phyloP scores from a whole-genome alignment of 2,113 vertebrate species.

The Cathartes aura region DNA sequence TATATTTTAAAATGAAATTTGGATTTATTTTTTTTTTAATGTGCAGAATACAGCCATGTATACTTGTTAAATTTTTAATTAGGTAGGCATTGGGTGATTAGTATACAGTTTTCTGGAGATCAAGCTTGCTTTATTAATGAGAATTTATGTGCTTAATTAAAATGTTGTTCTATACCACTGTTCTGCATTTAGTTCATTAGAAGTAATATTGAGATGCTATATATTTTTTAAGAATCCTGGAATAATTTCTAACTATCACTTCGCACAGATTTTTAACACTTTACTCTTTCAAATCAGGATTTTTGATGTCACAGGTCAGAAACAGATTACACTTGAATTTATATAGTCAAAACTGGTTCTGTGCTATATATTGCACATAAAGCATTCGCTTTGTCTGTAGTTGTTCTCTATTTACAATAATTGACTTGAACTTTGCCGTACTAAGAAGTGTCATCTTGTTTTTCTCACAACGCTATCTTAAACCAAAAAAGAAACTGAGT shows the following conservation, averaged over 20 bases:
- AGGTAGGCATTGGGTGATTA: background rate
- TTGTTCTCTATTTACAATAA: background rate
- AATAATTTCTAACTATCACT: background rate
- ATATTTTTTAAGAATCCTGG: background rate
- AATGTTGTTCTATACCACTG: background rate
- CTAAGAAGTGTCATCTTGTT: background rate
- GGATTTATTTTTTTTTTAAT: background rate
- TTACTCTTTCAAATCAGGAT: background rate
- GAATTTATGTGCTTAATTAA: background rate
- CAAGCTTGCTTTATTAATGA: background rate
- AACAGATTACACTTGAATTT: background rate
- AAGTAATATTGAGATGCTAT: background rate
- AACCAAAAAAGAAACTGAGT: slow-evolving; percentile 5
- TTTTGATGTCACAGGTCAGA: background rate
- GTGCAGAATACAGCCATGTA: background rate
- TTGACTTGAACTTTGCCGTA: slow-evolving; percentile 8
- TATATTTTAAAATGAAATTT: background rate
- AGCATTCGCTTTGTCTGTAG: background rate
- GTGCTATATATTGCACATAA: background rate
- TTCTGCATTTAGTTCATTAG: background rate
- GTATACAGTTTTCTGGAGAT: background rate
- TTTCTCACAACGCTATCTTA: slow-evolving; percentile 28
- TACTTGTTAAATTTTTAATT: background rate
- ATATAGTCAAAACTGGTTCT: background rate
- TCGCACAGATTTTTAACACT: background rate